Base-by-base conservation (phyloP, 2,113 vertebrate species). In the Riparia riparia region DNA sequence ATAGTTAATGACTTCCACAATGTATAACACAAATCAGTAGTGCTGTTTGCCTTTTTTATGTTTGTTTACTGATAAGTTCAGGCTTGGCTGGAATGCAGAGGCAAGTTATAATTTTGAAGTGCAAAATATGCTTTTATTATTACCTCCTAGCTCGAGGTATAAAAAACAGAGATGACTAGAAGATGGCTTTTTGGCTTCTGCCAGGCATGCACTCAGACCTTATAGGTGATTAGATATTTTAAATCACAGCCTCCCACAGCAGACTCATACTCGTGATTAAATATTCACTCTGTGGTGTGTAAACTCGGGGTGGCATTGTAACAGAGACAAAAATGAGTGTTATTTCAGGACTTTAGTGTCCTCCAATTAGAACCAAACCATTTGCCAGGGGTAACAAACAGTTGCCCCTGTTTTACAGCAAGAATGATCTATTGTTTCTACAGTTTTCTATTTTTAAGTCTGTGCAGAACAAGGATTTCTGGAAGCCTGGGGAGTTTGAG, bases 51-150 rank as follows among this genome's bases (percentile, higher is more conserved):
- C 57, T 95, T 96, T 96, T 96, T 95, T 61, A 96, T 96, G 71
- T 93, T 92, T 96, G 82, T 97, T 96, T 98, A 97, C 95, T 95
- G 85, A 68, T 97, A 95, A 88, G 79, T 89, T 96, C 77, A 93
- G 92, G 66, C 85, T 94, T 86, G 76, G 89, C 70, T 88, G 76
- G 91, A 70, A 89, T 86, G 37, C 72, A 49, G 54, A 86, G 68
- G 47, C 17, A 7, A 95, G 86, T 94, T 91, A 91, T 94, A 97
- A 88, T 96, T 97, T 97, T 95, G 90, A 95, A 96, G 81, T 68
- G 90, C 92, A 97, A 98, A 98, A 97, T 93, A 97, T 95, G 92
- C 89, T 97, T 97, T 97, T 94, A 94, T 97, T 97, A 97, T 97
- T 97, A 91, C 89, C 81, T 97, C 94, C 96, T 86, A 95, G 86